phyloP scores from a whole-genome alignment of 2,797 vertebrate genomes.

The Tachyglossus aculeatus region DNA sequence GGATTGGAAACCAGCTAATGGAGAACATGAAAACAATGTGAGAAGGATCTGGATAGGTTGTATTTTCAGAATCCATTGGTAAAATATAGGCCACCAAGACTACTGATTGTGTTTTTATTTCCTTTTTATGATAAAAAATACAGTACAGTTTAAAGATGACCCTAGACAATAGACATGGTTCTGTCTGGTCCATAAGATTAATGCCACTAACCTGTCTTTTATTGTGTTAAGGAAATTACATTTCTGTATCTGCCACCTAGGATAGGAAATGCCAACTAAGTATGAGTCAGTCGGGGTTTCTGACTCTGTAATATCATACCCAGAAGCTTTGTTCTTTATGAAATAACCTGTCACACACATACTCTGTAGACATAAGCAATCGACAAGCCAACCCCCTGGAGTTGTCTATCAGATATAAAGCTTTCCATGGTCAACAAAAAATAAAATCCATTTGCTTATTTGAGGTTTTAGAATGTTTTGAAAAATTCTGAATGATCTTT shows the following conservation, averaged over 20 bases:
- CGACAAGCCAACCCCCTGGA: slow-evolving; percentile 9
- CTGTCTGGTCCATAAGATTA: slow-evolving; percentile 49
- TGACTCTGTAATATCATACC: slow-evolving; percentile 10
- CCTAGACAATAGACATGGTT: slow-evolving; percentile 30
- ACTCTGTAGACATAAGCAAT: neutral
- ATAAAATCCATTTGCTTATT: neutral
- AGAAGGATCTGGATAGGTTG: slow-evolving; percentile 40
- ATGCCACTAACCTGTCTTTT: slow-evolving; percentile 39
- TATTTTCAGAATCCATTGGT: slow-evolving; percentile 53
- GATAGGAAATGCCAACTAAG: slow-evolving; percentile 15
- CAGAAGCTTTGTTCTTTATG: slow-evolving; percentile 6
- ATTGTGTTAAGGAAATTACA: slow-evolving; percentile 17
- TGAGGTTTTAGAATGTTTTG: neutral
- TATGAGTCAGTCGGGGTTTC: slow-evolving; percentile 38
- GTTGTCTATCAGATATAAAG: neutral
- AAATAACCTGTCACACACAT: neutral
- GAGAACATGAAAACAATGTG: slow-evolving; percentile 49
- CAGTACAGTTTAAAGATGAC: slow-evolving; percentile 24
- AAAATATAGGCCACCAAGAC: slow-evolving; percentile 52
- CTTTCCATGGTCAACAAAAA: slow-evolving; percentile 1
- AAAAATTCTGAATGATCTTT: neutral
- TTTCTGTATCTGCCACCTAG: slow-evolving; percentile 12
- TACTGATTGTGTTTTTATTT: neutral
- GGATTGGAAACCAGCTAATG: slow-evolving; percentile 50
- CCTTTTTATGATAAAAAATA: neutral